phyloP scores from a whole-genome alignment of 2,888 invertebrate genomes.

The Altica lythri region DNA sequence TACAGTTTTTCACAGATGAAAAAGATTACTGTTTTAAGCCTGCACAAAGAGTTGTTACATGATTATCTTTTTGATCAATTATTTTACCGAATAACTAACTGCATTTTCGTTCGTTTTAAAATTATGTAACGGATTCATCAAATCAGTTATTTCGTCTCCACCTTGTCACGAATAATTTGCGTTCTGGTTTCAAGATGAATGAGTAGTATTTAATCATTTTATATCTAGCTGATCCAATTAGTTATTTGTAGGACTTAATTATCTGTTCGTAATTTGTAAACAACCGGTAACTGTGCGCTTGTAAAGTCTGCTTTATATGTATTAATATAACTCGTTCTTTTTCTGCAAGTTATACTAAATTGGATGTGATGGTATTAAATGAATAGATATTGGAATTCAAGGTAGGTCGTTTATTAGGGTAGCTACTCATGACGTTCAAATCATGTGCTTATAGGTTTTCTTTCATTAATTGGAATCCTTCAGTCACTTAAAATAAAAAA shows the following conservation, averaged over 20 bases:
- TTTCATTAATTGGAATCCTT: too few species aligned
- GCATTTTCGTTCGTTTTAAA: constrained; percentile 3
- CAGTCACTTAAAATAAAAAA: too few species aligned
- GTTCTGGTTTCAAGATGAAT: neutral
- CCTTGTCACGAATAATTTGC: constrained; percentile 5
- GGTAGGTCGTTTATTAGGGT: too few species aligned
- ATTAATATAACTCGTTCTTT: too few species aligned
- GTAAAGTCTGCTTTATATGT: too few species aligned
- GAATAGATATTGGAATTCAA: too few species aligned
- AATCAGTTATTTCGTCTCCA: neutral
- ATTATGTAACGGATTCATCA: constrained; percentile 7
- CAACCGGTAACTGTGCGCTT: constrained; percentile 11
- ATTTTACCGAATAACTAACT: constrained; percentile 7
- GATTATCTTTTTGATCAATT: constrained; percentile 2
- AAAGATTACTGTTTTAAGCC: neutral
- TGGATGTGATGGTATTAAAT: too few species aligned
- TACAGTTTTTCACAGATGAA: neutral
- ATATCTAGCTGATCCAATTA: constrained; percentile 3
- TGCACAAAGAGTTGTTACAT: neutral
- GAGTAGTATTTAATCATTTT: neutral
- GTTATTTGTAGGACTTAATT: neutral
- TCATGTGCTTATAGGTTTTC: too few species aligned
- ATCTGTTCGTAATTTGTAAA: neutral
- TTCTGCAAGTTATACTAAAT: too few species aligned
- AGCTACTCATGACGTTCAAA: too few species aligned